phyloP scores from a whole-genome alignment of 2,797 vertebrate genomes.

The Thalassophryne amazonica region DNA sequence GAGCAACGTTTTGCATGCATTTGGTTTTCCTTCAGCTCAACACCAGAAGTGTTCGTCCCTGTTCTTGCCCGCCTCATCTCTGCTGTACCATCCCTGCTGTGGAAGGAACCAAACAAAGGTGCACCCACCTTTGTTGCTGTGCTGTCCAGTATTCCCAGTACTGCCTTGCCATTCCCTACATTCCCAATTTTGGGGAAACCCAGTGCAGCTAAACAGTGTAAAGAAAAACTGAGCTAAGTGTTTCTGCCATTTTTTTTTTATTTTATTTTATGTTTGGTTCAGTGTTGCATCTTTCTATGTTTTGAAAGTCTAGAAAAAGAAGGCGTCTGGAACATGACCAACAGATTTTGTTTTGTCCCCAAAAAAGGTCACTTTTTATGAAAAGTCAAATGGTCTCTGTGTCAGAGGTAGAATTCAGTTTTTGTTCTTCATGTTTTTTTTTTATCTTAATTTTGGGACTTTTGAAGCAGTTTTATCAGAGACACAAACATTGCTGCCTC shows the following conservation, averaged over 20 bases:
- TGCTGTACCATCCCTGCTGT: constrained; percentile 30
- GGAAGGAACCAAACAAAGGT: constrained; percentile 29
- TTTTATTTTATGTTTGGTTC: constrained; percentile 49
- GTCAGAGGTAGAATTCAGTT: constrained; percentile 26
- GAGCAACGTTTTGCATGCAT: constrained; percentile 57
- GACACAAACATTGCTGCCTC: constrained; percentile 22
- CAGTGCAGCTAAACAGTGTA: constrained; percentile 69
- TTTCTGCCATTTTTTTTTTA: constrained; percentile 27
- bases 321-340: constrained; percentile 35
- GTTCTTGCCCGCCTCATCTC: neutral
- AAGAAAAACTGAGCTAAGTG: constrained; percentile 33
- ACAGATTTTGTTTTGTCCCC: constrained; percentile 43
- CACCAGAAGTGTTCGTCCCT: constrained; percentile 23
- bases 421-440: constrained; percentile 45
- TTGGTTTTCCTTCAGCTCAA: constrained; percentile 47
- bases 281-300: constrained; percentile 68
- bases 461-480: constrained; percentile 42
- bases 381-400: constrained; percentile 43
- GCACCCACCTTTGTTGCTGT: constrained; percentile 13
- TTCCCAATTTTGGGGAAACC: constrained; percentile 50
- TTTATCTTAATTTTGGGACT: constrained; percentile 40
- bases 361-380: constrained; percentile 25
- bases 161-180: constrained; percentile 45
- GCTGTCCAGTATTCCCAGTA: constrained; percentile 41
- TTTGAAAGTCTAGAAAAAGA: constrained; percentile 48